Evolutionary conservation across 2,113 vertebrate genomes (phyloP).

Genomic region (Stomatorhinus ivindoensis): DNA sequence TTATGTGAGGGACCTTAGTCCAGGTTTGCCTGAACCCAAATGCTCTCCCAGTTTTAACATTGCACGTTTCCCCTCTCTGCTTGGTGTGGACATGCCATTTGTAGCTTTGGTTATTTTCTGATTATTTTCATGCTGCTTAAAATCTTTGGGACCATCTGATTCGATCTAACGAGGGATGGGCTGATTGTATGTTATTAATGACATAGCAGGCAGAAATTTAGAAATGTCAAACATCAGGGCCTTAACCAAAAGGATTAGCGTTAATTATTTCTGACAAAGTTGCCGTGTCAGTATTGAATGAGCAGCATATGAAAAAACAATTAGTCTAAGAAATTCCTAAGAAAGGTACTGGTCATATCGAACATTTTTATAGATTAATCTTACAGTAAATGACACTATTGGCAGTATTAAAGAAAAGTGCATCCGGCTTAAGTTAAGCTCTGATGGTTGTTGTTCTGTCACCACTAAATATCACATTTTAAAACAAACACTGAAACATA

Average conservation of each 20-base stretch:
- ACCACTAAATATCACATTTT: neutral
- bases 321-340: neutral
- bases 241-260: constrained; percentile 18
- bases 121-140: constrained; percentile 23
- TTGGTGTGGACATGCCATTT: neutral
- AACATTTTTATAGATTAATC: constrained; percentile 18
- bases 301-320: constrained; percentile 5
- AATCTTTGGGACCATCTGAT: constrained; percentile 26
- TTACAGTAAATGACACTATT: neutral
- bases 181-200: constrained; percentile 23
- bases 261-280: constrained; percentile 26
- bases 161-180: constrained; percentile 6
- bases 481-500: neutral
- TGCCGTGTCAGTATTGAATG: constrained; percentile 21
- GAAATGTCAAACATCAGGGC: constrained; percentile 26
- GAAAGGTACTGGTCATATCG: constrained; percentile 8
- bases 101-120: constrained; percentile 7
- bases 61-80: neutral
- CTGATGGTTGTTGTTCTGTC: neutral
- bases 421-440: neutral
- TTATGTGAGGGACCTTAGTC: neutral
- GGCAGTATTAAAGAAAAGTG: neutral
- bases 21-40: neutral
- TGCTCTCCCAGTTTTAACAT: neutral
- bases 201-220: constrained; percentile 21